phyloP scores from a whole-genome alignment of 2,888 invertebrate genomes.

The Exephanes ischioxanthus region DNA sequence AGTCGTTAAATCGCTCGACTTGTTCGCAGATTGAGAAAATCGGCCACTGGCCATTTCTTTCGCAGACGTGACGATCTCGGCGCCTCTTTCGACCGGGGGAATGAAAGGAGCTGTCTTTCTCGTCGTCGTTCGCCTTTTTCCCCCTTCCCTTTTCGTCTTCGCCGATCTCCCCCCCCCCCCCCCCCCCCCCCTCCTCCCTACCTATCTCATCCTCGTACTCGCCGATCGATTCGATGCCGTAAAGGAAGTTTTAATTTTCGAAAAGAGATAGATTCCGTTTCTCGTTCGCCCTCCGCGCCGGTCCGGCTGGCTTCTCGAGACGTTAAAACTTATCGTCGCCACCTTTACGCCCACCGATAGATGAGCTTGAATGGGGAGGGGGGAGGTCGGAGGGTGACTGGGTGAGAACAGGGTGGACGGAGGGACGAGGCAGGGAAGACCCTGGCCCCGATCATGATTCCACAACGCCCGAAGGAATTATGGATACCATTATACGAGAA shows the following conservation, averaged over 20 bases:
- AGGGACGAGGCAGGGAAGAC: constrained; percentile 6
- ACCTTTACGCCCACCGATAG: constrained; percentile 60
- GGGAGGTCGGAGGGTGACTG: constrained; percentile 5
- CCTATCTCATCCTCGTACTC: constrained; percentile 24
- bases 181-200: not conserved
- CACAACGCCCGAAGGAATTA: constrained; percentile 78
- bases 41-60: constrained; percentile 57
- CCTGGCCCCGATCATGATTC: constrained; percentile 76
- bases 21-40: constrained; percentile 56
- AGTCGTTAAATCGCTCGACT: constrained; percentile 46
- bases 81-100: not conserved
- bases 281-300: constrained; percentile 21
- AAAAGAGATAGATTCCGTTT: constrained; percentile 29
- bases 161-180: not conserved
- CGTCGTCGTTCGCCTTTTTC: constrained; percentile 3
- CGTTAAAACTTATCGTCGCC: constrained; percentile 68
- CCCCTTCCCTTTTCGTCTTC: not conserved
- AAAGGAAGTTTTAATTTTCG: constrained; percentile 58
- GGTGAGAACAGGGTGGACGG: not conserved
- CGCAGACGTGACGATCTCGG: constrained; percentile 32
- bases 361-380: constrained; percentile 45
- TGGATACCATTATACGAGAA: constrained; percentile 81
- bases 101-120: constrained; percentile 16
- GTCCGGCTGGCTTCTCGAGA: constrained; percentile 48
- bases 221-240: constrained; percentile 43